phyloP scores from a whole-genome alignment of 2,113 vertebrate genomes.

The Tilapia sparmanii region DNA sequence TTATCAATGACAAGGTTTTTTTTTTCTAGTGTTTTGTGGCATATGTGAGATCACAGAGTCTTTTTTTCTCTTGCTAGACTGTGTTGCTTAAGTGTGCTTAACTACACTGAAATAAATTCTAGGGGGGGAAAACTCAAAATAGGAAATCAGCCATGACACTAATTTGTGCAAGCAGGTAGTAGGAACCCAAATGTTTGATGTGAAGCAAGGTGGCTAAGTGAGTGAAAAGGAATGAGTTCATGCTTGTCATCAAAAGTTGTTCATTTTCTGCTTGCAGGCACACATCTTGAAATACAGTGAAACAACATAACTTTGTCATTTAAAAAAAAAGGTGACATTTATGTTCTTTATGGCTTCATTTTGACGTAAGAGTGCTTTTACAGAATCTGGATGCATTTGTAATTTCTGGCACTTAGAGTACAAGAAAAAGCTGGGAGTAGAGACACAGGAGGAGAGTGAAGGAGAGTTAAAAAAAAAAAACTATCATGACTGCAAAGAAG shows the following conservation, averaged over 20 bases:
- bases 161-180: constrained; percentile 2
- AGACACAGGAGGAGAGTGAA: background rate
- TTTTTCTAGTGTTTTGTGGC: constrained; percentile 32
- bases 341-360: background rate
- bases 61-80: background rate
- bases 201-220: background rate
- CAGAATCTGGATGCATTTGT: background rate
- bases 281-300: background rate
- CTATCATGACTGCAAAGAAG: background rate
- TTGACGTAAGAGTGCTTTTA: background rate
- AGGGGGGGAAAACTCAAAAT: background rate
- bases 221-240: constrained; percentile 14
- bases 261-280: constrained; percentile 3
- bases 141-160: background rate
- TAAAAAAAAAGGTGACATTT: background rate
- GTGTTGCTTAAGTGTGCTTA: background rate
- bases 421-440: background rate
- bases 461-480: background rate
- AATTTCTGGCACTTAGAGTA: background rate
- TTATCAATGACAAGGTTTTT: constrained; percentile 27
- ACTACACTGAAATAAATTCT: background rate
- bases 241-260: background rate
- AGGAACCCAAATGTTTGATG: background rate
- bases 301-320: background rate
- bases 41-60: constrained; percentile 35